Conservation (phyloP, 2,888 invertebrate species). For the Petrolisthes cinctipes region DNA sequence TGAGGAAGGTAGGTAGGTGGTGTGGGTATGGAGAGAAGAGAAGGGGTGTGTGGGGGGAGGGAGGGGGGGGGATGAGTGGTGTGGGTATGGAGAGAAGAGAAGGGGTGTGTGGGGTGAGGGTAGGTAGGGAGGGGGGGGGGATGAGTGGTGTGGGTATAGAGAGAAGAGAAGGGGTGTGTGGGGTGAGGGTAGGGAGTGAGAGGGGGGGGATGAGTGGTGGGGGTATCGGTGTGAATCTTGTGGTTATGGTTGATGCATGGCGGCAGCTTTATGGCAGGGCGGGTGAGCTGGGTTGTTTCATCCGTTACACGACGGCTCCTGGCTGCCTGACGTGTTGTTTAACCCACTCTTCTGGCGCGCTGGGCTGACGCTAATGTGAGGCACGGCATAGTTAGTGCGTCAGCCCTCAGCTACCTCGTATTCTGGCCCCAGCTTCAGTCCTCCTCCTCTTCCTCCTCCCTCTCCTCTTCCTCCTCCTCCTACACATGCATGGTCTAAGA, state of each 20-base stretch:
- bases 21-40: too few species aligned
- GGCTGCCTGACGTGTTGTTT: background rate
- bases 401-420: background rate
- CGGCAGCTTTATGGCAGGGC: background rate
- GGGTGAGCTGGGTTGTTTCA: background rate
- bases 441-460: background rate
- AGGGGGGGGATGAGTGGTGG: background rate
- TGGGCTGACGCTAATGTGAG: background rate
- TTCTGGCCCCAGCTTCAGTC: background rate
- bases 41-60: too few species aligned
- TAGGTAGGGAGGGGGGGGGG: too few species aligned
- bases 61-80: too few species aligned
- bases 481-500: background rate
- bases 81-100: too few species aligned
- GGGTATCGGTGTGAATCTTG: conserved; percentile 23
- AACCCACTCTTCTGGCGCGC: background rate
- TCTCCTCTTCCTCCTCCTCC: background rate
- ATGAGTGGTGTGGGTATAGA: background rate
- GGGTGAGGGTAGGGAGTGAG: background rate
- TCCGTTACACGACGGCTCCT: background rate
- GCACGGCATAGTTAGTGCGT: background rate
- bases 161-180: background rate
- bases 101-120: too few species aligned
- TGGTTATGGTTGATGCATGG: conserved; percentile 2
- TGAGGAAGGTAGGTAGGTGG: too few species aligned